These are phyloP conservation scores for Euglossa dilemma DNA, from an alignment of 1,140 invertebrate species.

Conservation along the genomic window DNA sequence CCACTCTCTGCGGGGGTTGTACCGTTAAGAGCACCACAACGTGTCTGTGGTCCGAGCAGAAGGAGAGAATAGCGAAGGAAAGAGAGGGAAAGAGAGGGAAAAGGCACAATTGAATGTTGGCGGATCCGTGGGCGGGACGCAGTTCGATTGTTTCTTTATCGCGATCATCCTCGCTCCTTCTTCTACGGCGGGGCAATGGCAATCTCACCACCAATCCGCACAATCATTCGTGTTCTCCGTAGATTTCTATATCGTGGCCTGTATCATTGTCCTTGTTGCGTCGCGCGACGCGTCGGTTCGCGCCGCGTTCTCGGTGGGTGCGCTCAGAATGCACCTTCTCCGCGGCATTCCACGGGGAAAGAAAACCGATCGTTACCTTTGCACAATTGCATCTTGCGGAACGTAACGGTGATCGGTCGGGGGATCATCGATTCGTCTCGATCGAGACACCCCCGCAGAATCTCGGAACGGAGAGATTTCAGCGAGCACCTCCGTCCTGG, in stretches of 20 bases:
- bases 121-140: constrained; percentile 70
- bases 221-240: constrained; percentile 53
- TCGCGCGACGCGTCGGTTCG: constrained; percentile 41
- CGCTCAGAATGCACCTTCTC: constrained; percentile 77
- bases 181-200: constrained; percentile 58
- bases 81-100: constrained; percentile 54
- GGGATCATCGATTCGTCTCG: constrained; percentile 71
- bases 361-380: constrained; percentile 77
- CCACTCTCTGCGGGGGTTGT: constrained; percentile 45
- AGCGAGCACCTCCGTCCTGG: not conserved
- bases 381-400: constrained; percentile 74
- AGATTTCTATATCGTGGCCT: constrained; percentile 39
- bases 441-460: constrained; percentile 59
- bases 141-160: constrained; percentile 79
- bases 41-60: constrained; percentile 24
- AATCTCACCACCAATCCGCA: constrained; percentile 65
- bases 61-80: constrained; percentile 12
- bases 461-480: not conserved
- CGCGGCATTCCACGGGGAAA: constrained; percentile 73
- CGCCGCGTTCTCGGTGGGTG: constrained; percentile 65
- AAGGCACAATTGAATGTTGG: constrained; percentile 75
- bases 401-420: constrained; percentile 69
- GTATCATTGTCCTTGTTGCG: constrained; percentile 53
- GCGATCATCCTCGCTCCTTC: constrained; percentile 74
- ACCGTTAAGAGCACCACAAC: constrained; percentile 45